Evolutionary conservation across 2,888 invertebrate species (phyloP).

Genomic region (Gibbula magus): DNA sequence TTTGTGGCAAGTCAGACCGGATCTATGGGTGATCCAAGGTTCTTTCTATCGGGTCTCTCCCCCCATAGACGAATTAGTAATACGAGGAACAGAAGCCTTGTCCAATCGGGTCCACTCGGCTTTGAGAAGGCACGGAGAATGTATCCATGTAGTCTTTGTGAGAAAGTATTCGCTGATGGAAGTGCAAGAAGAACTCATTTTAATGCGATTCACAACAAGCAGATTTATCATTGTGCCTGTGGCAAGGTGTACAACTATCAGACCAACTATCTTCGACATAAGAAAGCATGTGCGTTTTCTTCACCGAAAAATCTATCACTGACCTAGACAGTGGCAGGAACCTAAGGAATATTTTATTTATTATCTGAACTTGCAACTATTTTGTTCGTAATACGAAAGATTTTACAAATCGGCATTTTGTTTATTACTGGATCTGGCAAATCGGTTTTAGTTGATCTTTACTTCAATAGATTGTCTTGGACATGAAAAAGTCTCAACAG

Average conservation of each 20-base stretch:
- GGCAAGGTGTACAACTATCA: not conserved
- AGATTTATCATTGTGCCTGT: not conserved
- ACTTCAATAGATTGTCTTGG: no score
- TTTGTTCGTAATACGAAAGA: no score
- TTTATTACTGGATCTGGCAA: no score
- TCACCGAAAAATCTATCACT: not conserved
- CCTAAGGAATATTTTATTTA: no score
- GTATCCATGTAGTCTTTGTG: not conserved
- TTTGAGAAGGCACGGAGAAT: not conserved
- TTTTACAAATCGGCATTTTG: no score
- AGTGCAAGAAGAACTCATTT: constrained; percentile 1
- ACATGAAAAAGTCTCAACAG: no score
- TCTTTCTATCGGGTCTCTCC: not conserved
- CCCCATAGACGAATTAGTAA: not conserved
- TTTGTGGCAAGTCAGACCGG: not conserved
- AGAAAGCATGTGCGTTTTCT: not conserved
- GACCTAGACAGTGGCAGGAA: no score
- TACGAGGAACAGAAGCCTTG: not conserved
- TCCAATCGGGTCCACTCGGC: not conserved
- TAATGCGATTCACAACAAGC: constrained; percentile 8
- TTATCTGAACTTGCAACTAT: no score
- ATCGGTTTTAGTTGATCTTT: no score
- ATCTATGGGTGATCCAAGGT: not conserved
- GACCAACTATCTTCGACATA: constrained; percentile 4
- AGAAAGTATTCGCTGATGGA: not conserved